Conservation (phyloP, 2,797 vertebrate genomes). For the Distichodus sexfasciatus region DNA sequence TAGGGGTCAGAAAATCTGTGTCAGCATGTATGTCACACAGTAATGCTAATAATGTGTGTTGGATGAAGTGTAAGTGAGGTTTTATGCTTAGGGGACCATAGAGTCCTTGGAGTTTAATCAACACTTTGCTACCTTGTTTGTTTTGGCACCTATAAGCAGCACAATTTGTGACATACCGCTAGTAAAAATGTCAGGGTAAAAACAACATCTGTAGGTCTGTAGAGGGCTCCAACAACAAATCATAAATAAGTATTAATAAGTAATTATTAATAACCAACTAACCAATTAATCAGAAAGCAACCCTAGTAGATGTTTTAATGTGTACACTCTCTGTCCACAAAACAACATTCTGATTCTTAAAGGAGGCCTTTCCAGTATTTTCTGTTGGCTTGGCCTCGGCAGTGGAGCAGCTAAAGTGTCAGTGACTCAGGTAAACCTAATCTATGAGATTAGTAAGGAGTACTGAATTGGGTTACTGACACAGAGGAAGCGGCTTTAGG, state of each 20-base stretch:
- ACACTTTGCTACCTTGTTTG: not conserved
- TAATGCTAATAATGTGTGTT: not conserved
- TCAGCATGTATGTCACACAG: not conserved
- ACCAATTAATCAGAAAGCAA: too few relatives aligned
- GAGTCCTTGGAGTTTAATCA: slow-evolving; percentile 1
- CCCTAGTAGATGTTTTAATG: not conserved
- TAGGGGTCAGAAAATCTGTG: too few relatives aligned
- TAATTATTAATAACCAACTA: too few relatives aligned
- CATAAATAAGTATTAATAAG: too few relatives aligned
- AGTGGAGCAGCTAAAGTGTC: slow-evolving; percentile 1
- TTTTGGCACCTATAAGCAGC: not conserved
- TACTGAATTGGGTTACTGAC: slow-evolving; percentile 43
- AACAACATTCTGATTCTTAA: not conserved
- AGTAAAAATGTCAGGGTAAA: too few relatives aligned
- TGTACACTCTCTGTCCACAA: not conserved
- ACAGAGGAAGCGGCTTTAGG: slow-evolving; percentile 3
- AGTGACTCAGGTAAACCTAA: slow-evolving; percentile 5
- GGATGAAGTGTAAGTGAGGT: not conserved
- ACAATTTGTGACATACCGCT: not conserved
- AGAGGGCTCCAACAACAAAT: too few relatives aligned
- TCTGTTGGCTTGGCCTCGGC: not conserved
- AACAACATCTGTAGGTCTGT: too few relatives aligned
- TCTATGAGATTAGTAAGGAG: slow-evolving; percentile 32
- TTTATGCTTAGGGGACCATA: not conserved
- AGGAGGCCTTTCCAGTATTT: not conserved